Evolutionary conservation across 2,113 vertebrate genomes (phyloP).

Genomic region (Forbesichthys agassizii): DNA sequence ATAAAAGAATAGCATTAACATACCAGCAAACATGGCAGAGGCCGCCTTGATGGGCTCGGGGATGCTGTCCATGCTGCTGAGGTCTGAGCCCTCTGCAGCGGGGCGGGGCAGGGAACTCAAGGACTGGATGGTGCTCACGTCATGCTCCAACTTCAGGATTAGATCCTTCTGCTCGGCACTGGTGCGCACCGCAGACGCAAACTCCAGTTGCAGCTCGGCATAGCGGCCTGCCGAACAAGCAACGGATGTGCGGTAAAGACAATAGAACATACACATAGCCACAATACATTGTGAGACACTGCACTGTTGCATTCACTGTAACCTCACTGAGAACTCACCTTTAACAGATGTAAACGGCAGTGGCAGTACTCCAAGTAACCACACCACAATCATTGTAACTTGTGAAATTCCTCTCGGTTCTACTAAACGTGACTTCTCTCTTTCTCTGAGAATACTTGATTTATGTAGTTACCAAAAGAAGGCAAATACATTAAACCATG

Average conservation of each 20-base stretch:
- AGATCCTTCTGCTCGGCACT: slow-evolving; percentile 88
- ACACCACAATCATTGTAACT: slow-evolving; percentile 11
- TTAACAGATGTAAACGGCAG: slow-evolving; percentile 19
- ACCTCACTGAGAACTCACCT: slow-evolving; percentile 53
- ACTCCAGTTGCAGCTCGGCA: slow-evolving; percentile 84
- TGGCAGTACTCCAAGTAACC: slow-evolving; percentile 27
- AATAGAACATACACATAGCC: not conserved
- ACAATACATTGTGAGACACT: not conserved
- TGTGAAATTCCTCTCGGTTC: slow-evolving; percentile 18
- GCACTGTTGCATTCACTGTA: not conserved
- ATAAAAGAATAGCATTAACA: not conserved
- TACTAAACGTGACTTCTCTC: slow-evolving; percentile 20
- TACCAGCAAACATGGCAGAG: slow-evolving; percentile 87
- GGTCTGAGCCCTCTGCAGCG: slow-evolving; percentile 80
- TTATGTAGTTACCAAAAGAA: not conserved
- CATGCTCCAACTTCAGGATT: slow-evolving; percentile 88
- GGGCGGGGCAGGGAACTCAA: slow-evolving; percentile 81
- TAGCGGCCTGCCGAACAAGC: slow-evolving; percentile 79
- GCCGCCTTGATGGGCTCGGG: slow-evolving; percentile 95
- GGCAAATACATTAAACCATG: too few species aligned
- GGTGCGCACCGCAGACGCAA: slow-evolving; percentile 77
- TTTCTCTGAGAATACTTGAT: slow-evolving; percentile 76
- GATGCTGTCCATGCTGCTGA: slow-evolving; percentile 80
- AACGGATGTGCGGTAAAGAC: not conserved
- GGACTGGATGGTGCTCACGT: slow-evolving; percentile 91